Base-by-base conservation (phyloP, 2,888 invertebrate genomes). In the Antheraea yamamai region DNA sequence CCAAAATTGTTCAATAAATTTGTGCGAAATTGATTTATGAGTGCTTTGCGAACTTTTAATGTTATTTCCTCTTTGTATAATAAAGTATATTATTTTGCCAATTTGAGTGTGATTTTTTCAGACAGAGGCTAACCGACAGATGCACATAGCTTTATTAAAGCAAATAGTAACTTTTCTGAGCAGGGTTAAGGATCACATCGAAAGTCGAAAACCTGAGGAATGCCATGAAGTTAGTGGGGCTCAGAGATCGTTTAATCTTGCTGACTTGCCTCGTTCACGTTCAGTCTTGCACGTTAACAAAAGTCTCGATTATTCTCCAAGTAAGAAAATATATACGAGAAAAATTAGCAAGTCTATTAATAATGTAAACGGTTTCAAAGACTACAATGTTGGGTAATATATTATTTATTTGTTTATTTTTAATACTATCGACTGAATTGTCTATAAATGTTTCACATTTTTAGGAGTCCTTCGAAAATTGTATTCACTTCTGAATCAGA, bases 71-170 rank as follows among this genome's bases (percentile, higher is more conserved):
- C 75, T 70, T 73, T 70, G 61, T 75, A 35, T 39, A 73, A 20
- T 47, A 75, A 74, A 73, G 75, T 77, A 2, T 76, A 75, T 30
- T 26, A 68, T 73, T 77, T 81, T 83, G 80, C 82, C 83, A 85
- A 83, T 82, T 68, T 82, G 73, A 82, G 79, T 82, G 76, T 86
- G 75, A 79, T 81, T 88, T 87, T 93, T 95, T 82, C 94, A 97
- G 97, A 96, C 96, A 78, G 96, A 97, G 88, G 95, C 96, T 74
- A 97, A 96, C 88, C 95, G 96, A 79, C 96, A 96, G 88, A 97
- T 97, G 97, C 97, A 97, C 88, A 95, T 96, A 87, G 96, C 96
- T 52, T 95, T 97, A 84, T 96, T 97, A 92, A 96, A 96, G 85
- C 97, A 97, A 90, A 96, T 97, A 79, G 96, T 96, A 70, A 95